Evolutionary conservation across 2,113 vertebrate species (phyloP), one percentile per base, ranked within the genome.

Genomic region (Leptocoma aspasia): DNA sequence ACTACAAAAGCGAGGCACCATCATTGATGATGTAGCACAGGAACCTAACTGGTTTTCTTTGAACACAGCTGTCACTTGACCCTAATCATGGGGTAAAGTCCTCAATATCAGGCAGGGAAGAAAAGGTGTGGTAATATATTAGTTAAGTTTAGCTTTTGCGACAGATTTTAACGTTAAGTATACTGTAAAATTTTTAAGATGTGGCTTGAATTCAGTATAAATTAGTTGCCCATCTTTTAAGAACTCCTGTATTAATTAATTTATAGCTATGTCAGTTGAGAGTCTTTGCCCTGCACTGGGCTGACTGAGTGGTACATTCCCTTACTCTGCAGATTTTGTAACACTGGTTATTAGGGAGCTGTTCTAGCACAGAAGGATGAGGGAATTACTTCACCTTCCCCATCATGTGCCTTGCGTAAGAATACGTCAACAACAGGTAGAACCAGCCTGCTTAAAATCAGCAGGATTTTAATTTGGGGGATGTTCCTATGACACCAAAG

Each of bases 31-130:
- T 31, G 23, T 31, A 75, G 45, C 9, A 45, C 1, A 5, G 7
- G 21, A 19, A 61, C 14, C 27, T 39, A 44, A 10, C 0, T 53
- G 6, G 0, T 61, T 70, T 64, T 47, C n/a, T 13, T 19, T 41
- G 41, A 66, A 26, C 7, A 26, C 6, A 68, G 15, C 7, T 49
- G 15, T 27, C 28, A 44, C 24, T 66, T 83, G 30, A 13, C 13
- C n/a, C 17, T 59, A 72, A 44, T 49, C 7, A 27, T 50, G 16
- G 4, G 2, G 5, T 41, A 21, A 85, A 85, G 11, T 56, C 20
- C 21, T 82, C 20, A 24, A 7, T 50, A 7, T 23, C 21, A 56
- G 7, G 3, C 17, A 41, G 23, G 13, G 10, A 30, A 87, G n/a
- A 54, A 59, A 87, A 45, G 8, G 11, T 35, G 8, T 41, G 14